Percentiles rank a stretch among this genome's conserved stretches.
Conservation (phyloP, 2,888 invertebrate species). For the Drosophila demipolita region DNA sequence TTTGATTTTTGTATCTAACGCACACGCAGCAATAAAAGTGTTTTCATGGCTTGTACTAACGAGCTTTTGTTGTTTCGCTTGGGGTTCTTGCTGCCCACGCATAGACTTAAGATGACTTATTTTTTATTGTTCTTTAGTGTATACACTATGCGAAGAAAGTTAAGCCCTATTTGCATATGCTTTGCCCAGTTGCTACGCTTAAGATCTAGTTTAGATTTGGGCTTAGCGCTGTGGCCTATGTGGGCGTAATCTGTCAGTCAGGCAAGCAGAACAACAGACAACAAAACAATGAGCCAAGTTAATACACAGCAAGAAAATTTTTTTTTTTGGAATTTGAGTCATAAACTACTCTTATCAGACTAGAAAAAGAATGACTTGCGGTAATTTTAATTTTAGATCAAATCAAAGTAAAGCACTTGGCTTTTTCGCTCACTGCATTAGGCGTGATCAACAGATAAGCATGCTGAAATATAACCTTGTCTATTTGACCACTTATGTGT, state of each 20-base stretch:
- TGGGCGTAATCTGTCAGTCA: conserved; percentile 42
- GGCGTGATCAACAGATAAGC: conserved; percentile 9
- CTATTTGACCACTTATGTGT: conserved; percentile 27
- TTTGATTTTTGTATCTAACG: conserved; percentile 23
- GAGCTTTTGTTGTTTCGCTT: conserved; percentile 37
- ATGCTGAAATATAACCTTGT: conserved; percentile 3
- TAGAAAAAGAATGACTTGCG: not conserved
- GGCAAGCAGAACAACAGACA: conserved; percentile 15
- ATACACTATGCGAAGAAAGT: conserved; percentile 62
- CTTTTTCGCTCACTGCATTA: not conserved
- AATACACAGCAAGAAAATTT: not conserved
- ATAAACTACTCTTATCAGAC: not conserved
- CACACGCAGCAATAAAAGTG: conserved; percentile 52
- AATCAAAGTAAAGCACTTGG: not conserved
- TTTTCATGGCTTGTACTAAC: conserved; percentile 52
- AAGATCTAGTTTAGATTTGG: conserved; percentile 42
- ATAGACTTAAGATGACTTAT: conserved; percentile 36
- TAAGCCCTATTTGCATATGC: conserved; percentile 62
- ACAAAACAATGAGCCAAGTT: conserved; percentile 41
- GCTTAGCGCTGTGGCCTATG: conserved; percentile 7
- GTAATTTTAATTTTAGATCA: not conserved
- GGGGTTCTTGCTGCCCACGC: conserved; percentile 45
- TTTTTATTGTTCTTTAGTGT: not conserved
- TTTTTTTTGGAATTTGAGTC: not conserved
- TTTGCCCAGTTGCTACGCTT: conserved; percentile 11